Base-by-base conservation (phyloP, 2,888 invertebrate species). In the Cerastoderma edule region DNA sequence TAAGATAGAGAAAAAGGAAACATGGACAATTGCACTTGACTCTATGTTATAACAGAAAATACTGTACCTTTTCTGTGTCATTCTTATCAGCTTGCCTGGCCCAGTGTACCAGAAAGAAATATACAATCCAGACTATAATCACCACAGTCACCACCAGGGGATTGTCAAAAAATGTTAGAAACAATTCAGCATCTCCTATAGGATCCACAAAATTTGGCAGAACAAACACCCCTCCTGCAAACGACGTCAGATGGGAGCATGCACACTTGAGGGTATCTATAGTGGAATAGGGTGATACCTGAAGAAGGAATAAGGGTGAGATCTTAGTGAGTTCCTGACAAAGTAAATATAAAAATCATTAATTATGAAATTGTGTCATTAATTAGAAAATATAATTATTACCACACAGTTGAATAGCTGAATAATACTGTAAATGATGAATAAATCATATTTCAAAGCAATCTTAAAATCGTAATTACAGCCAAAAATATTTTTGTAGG, bases 91-190 rank as follows among this genome's bases (percentile, higher is more conserved):
- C 80, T 30, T 75, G 73, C 24, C 78, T 75, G 24, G 87, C 86
- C 88, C 88, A 89, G 44, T 79, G 78, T 39, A 88, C 67, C 1
- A 87, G 50, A n/a, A 85, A 73, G 50, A 88, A 75, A 67, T 89
- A 90, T 24, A 87, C 28, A 3, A 83, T 56, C 88, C 88, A 89
- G n/a, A 89, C 71, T 16, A 85, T 44, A 8, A 87, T 33, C 0
- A 89, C 84, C 1, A 83, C 63, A 28, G 83, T 75, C 22, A 90
- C 86, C 22, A 89, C 83, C 0, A 89, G 78, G 0, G 90, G 90
- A 66, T 91, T 91, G 16, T 87, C 83, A 78, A 89, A 89, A 72
- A 89, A 87, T 16, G 85, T 84, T 70, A 86, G 72, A 73, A 88
- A 89, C 10, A 89, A 78, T 1, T 50, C 75, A 13, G 82, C 75